Base-by-base conservation (phyloP, 1,140 invertebrate species). In the Gonioctena quinquepunctata region DNA sequence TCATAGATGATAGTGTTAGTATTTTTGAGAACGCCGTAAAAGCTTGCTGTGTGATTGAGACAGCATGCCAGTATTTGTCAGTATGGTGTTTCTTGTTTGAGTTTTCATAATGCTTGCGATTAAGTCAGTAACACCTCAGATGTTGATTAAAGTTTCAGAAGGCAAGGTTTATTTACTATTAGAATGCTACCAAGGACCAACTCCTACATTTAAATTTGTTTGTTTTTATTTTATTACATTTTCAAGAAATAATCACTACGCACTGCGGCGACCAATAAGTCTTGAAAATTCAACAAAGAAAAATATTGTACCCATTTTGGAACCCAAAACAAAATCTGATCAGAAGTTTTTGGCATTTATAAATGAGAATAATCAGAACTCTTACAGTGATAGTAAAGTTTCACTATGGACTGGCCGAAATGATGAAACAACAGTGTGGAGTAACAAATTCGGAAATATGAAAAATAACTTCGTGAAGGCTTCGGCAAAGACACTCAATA, bases 321-420 rank as follows among this genome's bases (percentile, higher is more conserved):
- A 90, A 73, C 91, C 93, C 0, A 93, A 92, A 81, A 95, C 93
- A 0, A 93, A 94, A 63, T 94, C 92, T 68, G 94, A 95, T 82
- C 86, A 88, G 26, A 95, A 95, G 80, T 95, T 95, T 75, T 80
- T 94, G 27, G 92, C 93, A 0, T 91, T 95, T 69, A 90, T 95
- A 73, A 90, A 90, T 65, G 92, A 92, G 76, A 92, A 93, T 73
- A 89, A 87, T 80, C n/a, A 63, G 28, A 49, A 21, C 13, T 11
- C 27, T 7, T 82, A 88, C 61, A 76, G 86, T 70, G 77, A 81
- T 62, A 50, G 76, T 13, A 70, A 72, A 16, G 62, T 59, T 3
- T 71, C 79, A 13, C 25, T 76, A 1, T 82, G 80, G 81, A 62
- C 83, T 83, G 66, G 72, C 11, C 83, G 75, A 74, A 72, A 48